Evolutionary conservation across 2,113 vertebrate species (phyloP), one percentile per base, ranked within the genome.

Genomic region (Campylorhamphus procurvoides): DNA sequence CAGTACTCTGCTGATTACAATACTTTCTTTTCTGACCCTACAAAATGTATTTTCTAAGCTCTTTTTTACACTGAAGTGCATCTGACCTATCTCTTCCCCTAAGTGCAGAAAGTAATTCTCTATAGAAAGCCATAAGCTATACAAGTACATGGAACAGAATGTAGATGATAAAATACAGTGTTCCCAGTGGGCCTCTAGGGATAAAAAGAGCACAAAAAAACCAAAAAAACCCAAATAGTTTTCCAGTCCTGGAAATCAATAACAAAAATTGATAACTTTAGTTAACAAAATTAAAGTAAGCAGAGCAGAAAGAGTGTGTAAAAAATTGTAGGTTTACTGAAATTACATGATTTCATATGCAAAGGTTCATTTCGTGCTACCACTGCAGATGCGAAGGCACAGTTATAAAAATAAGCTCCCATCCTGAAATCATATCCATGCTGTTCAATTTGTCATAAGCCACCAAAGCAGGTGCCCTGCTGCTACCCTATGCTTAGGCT

Each of bases 391-490:
- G 0, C 12, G 31, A 86, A 92, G 12, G 17, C 9, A 29, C 6
- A 49, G 31, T 74, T 86, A 56, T 64, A 92, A 81, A 94, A 69
- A 81, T 37, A 71, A 81, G 4, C 19, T 84, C 29, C 39, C 23
- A 47, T 79, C 88, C 60, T 85, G 82, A 94, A 93, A 59, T 63
- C 14, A 24, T 25, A 88, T 18, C 66, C 39, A 68, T 82, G 35
- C 44, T 78, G 64, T 71, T 87, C 69, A 46, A 25, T 89, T 91
- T 89, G 56, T 84, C 60, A 84, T 40, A 81, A 89, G 39, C 72
- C 77, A 89, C 68, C 18, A 80, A 63, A 87, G 66, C 12, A 50
- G 37, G 46, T 44, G 82, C 66, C 10, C 20, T 55, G 14, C 49
- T 72, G 25, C 67, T 78, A 58, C 62, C 6, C 52, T 85, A 2